phyloP scores from a whole-genome alignment of 2,113 vertebrate species.

The Vidua chalybeata region DNA sequence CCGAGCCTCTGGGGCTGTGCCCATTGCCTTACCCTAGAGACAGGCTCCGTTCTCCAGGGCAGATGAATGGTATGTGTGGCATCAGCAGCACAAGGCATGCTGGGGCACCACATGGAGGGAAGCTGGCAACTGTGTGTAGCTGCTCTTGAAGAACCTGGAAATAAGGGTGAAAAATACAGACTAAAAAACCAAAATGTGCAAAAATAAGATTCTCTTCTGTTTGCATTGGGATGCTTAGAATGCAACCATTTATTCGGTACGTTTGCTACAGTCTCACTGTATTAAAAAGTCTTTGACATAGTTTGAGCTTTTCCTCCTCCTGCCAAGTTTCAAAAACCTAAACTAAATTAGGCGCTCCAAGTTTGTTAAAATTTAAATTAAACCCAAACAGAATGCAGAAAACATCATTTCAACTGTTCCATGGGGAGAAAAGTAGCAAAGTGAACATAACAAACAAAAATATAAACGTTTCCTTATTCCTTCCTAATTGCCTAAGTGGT shows the following conservation, averaged over 20 bases:
- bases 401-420: neutral
- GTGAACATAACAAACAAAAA: neutral
- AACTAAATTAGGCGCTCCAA: neutral
- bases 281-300: neutral
- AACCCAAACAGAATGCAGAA: neutral
- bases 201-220: neutral
- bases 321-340: neutral
- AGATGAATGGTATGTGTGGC: slow-evolving; percentile 6
- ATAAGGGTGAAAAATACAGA: slow-evolving; percentile 10
- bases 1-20: neutral
- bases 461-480: neutral
- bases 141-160: slow-evolving; percentile 43
- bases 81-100: slow-evolving; percentile 27
- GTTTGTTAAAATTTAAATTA: neutral
- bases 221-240: neutral
- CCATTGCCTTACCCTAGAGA: slow-evolving; percentile 27
- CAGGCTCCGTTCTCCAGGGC: neutral
- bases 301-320: neutral
- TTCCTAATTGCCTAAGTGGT: neutral
- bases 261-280: neutral
- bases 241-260: neutral
- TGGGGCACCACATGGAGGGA: slow-evolving; percentile 29
- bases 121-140: neutral
- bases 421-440: neutral
- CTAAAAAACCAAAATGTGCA: neutral